Base-by-base conservation (phyloP, 2,888 invertebrate species). In the Epiblema foenella region DNA sequence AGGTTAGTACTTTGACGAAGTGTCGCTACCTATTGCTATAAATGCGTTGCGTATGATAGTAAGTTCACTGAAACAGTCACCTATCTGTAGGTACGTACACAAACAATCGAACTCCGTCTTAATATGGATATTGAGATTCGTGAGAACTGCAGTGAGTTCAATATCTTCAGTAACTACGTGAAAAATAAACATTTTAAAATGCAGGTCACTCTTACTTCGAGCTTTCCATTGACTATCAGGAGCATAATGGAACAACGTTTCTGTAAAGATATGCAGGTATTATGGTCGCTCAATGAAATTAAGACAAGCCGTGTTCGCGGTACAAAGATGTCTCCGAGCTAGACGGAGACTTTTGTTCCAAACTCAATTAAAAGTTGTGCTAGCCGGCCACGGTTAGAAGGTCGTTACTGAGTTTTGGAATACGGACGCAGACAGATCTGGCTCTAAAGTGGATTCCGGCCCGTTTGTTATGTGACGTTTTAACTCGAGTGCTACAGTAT, bases 341-440 rank as follows among this genome's bases (percentile, higher is more conserved):
- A 67, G 62, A 71, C 71, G 18, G 56, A 29, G 83, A 83, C 87
- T 86, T 88, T 90, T 89, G 90, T 89, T 89, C 82, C 73, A 78
- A 87, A 88, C 86, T 87, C 85, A 87, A 87, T 88, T 87, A 87
- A 87, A 88, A 88, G 81, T 87, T 86, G 79, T 78, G 78, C 80
- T 80, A 77, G 80, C 77, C 77, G 77, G 78, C 76, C 77, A 78
- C 81, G 82, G 80, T 81, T 79, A 78, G 80, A 72, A 77, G 80
- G 79, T 82, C 79, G 84, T 83, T 82, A 84, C 75, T 79, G 77
- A 75, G 79, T 80, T 77, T 72, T 73, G 52, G 74, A 76, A 76
- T 75, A 74, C 73, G 76, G 68, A 74, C 76, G 73, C 73, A 75
- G 77, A 76, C 71, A 67, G 68, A 74, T 75, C 77, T 54, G 75